Percentiles rank a stretch among this genome's conserved stretches.
phyloP scores from a whole-genome alignment of 2,888 invertebrate species.

The Allacma fusca region DNA sequence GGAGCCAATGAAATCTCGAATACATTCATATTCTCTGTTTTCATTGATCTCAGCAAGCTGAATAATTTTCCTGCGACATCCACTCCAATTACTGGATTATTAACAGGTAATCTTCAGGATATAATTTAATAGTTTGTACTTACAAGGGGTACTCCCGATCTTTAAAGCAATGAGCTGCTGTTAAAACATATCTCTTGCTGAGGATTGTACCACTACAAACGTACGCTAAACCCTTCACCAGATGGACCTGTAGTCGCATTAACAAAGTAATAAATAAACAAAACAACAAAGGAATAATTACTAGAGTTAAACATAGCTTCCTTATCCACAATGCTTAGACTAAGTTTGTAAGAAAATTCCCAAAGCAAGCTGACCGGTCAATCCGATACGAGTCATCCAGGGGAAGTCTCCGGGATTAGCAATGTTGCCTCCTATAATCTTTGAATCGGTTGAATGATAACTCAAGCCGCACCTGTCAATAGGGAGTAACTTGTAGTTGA shows the following conservation, averaged over 20 bases:
- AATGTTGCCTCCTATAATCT: slow-evolving; percentile 53
- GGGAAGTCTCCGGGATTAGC: slow-evolving; percentile 49
- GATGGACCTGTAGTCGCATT: too few relatives aligned
- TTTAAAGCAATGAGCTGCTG: slow-evolving; percentile 57
- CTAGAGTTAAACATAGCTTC: too few relatives aligned
- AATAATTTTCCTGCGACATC: slow-evolving; percentile 36
- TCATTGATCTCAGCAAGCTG: slow-evolving; percentile 53
- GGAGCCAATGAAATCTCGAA: slow-evolving; percentile 33
- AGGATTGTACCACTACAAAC: slow-evolving; percentile 52
- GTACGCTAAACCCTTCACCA: too few relatives aligned
- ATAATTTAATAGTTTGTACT: background rate
- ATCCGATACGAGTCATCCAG: slow-evolving; percentile 55
- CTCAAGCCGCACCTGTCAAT: slow-evolving; percentile 32
- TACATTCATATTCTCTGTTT: slow-evolving; percentile 51
- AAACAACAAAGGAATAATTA: too few relatives aligned
- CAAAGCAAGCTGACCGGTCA: too few relatives aligned
- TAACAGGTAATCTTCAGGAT: too few relatives aligned
- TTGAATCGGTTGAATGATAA: slow-evolving; percentile 32
- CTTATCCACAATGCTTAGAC: too few relatives aligned
- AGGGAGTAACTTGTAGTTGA: slow-evolving; percentile 52
- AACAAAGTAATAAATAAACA: too few relatives aligned
- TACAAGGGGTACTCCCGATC: slow-evolving; percentile 15
- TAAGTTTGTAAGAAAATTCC: too few relatives aligned
- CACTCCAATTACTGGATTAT: too few relatives aligned
- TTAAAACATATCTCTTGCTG: slow-evolving; percentile 49